Percentiles rank a stretch among this genome's conserved stretches.
Conservation (phyloP, 2,888 invertebrate species). For the Acanthopleura granulata region DNA sequence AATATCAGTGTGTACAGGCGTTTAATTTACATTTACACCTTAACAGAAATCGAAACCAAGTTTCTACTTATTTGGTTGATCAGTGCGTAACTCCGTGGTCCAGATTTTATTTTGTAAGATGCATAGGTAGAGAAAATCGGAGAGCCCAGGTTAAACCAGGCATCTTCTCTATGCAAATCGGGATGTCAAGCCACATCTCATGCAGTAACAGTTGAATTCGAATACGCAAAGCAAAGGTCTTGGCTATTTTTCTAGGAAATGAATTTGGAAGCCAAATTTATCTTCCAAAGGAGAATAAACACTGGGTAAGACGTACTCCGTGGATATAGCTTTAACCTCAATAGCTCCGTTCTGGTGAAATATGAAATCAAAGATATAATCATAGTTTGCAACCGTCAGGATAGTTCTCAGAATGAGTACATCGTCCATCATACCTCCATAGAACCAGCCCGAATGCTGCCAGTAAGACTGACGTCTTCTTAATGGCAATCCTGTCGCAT, state of each 20-base stretch:
- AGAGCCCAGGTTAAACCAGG: too few relatives aligned
- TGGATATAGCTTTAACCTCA: constrained; percentile 29
- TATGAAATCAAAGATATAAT: constrained; percentile 33
- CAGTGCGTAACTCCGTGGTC: too few relatives aligned
- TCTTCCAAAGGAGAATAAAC: constrained; percentile 22
- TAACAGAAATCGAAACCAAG: too few relatives aligned
- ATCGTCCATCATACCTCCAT: constrained; percentile 27
- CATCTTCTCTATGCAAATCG: too few relatives aligned
- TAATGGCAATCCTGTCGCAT: constrained; percentile 29
- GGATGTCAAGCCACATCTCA: too few relatives aligned
- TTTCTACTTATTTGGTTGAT: too few relatives aligned
- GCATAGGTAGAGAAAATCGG: too few relatives aligned
- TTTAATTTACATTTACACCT: too few relatives aligned
- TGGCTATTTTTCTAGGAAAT: background rate
- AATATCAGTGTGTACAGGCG: too few relatives aligned
- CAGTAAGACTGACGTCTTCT: constrained; percentile 21
- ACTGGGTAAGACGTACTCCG: constrained; percentile 31
- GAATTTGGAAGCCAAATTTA: constrained; percentile 28
- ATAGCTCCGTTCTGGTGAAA: constrained; percentile 34
- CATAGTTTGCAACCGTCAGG: constrained; percentile 30
- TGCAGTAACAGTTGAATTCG: too few relatives aligned
- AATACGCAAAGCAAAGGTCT: too few relatives aligned
- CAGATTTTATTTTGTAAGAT: too few relatives aligned
- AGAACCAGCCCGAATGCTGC: constrained; percentile 18
- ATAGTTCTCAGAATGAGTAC: constrained; percentile 28